Evolutionary conservation across 2,113 vertebrate genomes (phyloP).

Genomic region (Vulpes ferrilata): DNA sequence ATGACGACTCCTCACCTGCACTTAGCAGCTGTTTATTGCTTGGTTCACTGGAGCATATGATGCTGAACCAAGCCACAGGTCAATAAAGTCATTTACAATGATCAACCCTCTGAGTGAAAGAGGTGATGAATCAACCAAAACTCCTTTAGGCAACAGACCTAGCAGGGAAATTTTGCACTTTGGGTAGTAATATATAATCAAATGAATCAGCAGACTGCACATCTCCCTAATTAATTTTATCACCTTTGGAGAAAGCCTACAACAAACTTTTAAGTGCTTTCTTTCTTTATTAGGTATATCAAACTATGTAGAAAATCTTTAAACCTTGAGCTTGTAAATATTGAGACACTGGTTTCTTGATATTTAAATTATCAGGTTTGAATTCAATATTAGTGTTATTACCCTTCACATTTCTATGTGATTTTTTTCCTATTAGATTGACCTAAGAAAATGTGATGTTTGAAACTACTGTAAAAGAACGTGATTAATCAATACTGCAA

Average conservation of each 20-base stretch:
- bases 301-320: neutral
- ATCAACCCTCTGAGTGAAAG: conserved; percentile 69
- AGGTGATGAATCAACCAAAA: conserved; percentile 73
- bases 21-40: conserved; percentile 78
- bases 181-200: conserved; percentile 42
- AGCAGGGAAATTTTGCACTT: conserved; percentile 59
- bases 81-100: conserved; percentile 85
- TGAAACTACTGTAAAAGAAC: neutral
- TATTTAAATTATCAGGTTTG: neutral
- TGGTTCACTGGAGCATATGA: conserved; percentile 77
- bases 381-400: neutral
- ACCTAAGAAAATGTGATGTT: neutral
- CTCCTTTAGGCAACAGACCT: conserved; percentile 57
- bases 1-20: conserved; percentile 65
- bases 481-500: neutral
- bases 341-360: neutral
- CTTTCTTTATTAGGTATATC: neutral
- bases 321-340: conserved; percentile 12
- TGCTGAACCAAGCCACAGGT: conserved; percentile 74
- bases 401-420: neutral
- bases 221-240: conserved; percentile 71
- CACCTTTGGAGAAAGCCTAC: conserved; percentile 6
- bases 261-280: conserved; percentile 48
- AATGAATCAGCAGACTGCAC: conserved; percentile 55
- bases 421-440: neutral